Percentiles rank a stretch among this genome's conserved stretches.
Conservation (phyloP, 2,888 invertebrate species). For the Lapara coniferarum region DNA sequence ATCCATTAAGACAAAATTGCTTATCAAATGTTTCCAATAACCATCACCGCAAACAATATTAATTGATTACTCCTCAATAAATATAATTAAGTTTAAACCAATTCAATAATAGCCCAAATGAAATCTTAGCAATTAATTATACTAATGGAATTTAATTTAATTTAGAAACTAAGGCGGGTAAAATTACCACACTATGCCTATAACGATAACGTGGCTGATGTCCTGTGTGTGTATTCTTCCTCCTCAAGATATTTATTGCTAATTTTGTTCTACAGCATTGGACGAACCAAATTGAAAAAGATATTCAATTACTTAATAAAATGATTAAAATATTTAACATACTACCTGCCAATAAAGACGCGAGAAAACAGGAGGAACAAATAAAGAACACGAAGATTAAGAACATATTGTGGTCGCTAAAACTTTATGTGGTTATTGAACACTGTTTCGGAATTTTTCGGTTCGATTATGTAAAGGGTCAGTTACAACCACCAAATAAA, state of each 20-base stretch:
- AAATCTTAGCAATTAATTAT: slow-evolving; percentile 15
- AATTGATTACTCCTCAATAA: slow-evolving; percentile 12
- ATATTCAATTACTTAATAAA: background rate
- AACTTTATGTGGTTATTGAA: slow-evolving; percentile 48
- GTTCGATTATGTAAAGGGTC: slow-evolving; percentile 42
- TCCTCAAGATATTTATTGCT: background rate
- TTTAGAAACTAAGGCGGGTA: background rate
- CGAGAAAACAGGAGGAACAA: slow-evolving; percentile 29
- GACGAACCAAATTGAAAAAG: background rate
- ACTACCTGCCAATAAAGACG: slow-evolving; percentile 26
- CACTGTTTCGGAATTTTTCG: slow-evolving; percentile 54
- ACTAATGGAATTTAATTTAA: slow-evolving; percentile 23
- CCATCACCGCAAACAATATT: slow-evolving; percentile 1
- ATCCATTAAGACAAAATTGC: background rate
- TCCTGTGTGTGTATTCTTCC: background rate
- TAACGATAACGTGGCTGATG: background rate
- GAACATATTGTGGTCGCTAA: slow-evolving; percentile 41
- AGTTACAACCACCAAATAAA: slow-evolving; percentile 39
- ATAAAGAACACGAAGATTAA: slow-evolving; percentile 34
- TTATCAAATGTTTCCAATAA: slow-evolving; percentile 13
- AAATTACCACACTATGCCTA: background rate
- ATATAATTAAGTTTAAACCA: slow-evolving; percentile 12
- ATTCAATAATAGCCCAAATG: background rate
- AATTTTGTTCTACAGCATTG: background rate
- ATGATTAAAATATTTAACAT: background rate